phyloP scores from a whole-genome alignment of 2,888 invertebrate species.

The Tanypteryx hageni region DNA sequence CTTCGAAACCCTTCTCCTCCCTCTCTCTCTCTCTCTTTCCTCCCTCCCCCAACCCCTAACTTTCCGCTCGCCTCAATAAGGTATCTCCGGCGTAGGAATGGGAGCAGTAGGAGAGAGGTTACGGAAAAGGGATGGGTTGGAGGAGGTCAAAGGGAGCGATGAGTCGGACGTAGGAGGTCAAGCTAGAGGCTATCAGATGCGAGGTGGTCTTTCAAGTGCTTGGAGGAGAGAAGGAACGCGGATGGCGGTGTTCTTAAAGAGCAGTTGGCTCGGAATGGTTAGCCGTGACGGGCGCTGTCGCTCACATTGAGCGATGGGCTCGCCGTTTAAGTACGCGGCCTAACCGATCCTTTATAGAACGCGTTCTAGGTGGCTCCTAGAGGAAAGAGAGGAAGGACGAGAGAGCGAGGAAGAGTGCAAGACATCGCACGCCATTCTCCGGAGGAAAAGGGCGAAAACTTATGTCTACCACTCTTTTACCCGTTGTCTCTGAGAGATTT shows the following conservation, averaged over 20 bases:
- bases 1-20: background rate
- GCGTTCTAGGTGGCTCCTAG: background rate
- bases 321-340: background rate
- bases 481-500: too few species aligned
- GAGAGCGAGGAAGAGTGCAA: background rate
- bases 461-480: too few species aligned
- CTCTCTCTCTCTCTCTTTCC: too few species aligned
- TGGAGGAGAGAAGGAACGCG: background rate
- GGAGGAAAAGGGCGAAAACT: background rate
- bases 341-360: background rate
- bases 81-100: background rate
- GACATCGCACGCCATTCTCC: background rate
- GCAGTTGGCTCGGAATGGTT: background rate
- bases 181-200: background rate
- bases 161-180: slow-evolving; percentile 8
- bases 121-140: too few species aligned
- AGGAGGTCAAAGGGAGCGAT: background rate
- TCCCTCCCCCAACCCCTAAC: background rate
- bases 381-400: background rate
- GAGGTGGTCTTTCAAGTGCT: too few species aligned
- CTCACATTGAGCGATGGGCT: background rate
- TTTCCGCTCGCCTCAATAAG: background rate
- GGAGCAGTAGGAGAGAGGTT: background rate
- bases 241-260: background rate
- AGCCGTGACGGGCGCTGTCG: background rate